Base-by-base conservation (phyloP, 2,797 vertebrate genomes). In the Gadopsis bispinosus region DNA sequence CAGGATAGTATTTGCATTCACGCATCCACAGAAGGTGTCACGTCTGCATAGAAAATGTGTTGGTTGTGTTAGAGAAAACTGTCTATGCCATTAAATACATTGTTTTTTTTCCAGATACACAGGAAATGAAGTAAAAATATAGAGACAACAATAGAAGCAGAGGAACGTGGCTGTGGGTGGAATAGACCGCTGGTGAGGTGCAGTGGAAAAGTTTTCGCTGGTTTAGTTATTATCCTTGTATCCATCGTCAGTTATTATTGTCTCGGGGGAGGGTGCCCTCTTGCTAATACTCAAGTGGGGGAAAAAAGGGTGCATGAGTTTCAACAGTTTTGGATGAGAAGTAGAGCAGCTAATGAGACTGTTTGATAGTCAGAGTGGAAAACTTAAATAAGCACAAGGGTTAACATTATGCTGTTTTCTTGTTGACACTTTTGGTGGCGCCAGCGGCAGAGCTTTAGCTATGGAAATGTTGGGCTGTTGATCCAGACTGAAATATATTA, bases 111-210 rank as follows among this genome's bases (percentile, higher is more conserved):
- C 45, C 22, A 79, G n/a, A 69, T 55, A 43, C 12, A 83, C 43
- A 69, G 39, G 31, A 76, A 47, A 31, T 26, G 1, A 79, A 39
- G 4, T 74, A 22, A 64, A 47, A 22, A 75, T 62, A 29, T 43
- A 70, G 26, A 71, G 26, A 62, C 7, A 43, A 60, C 19, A 69
- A 63, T 29, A 31, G 14, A 72, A 43, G 50, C n/a, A 37, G 48
- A 3, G 29, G 17, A 37, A 71, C 3, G 13, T 56, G 31, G 45
- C 22, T 37, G 73, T 78, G 69, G 71, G 70, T 71, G 63, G 60
- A 56, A 58, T 13, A 33, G 35, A 51, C 29, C 20, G 39, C 55
- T 56, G 29, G 19, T 2, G 47, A 45, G 14, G 33, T 63, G 54
- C 59, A 60, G 33, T 69, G 55, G 39, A 63, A 66, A 65, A 6